Evolutionary conservation across 2,797 vertebrate species (phyloP).

Genomic region (Esox lucius): DNA sequence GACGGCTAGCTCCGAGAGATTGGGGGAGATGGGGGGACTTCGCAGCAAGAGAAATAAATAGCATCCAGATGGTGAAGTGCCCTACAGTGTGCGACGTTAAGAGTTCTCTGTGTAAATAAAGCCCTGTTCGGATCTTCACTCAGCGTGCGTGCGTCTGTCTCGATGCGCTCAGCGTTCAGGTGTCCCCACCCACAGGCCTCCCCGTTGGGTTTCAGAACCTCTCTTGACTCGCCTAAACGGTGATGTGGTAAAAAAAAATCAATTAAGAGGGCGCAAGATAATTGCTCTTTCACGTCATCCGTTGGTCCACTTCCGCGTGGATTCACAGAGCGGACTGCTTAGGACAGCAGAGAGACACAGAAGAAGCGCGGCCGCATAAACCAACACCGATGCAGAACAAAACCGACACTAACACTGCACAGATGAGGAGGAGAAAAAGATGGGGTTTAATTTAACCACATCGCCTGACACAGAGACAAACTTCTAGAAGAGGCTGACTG

Average conservation of each 20-base stretch:
- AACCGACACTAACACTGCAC: constrained; percentile 54
- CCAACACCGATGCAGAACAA: constrained; percentile 58
- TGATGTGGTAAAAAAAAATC: constrained; percentile 55
- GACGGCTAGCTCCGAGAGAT: not conserved
- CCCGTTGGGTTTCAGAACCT: too few species aligned
- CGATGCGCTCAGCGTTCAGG: constrained; percentile 20
- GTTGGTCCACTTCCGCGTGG: constrained; percentile 40
- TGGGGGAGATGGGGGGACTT: not conserved
- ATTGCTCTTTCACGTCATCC: constrained; percentile 24
- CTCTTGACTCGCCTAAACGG: constrained; percentile 29
- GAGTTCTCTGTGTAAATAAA: not conserved
- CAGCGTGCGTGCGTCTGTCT: not conserved
- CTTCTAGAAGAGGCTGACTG: not conserved
- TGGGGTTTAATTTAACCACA: constrained; percentile 37
- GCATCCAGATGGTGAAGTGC: not conserved
- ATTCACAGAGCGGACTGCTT: constrained; percentile 52
- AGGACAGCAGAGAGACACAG: constrained; percentile 51
- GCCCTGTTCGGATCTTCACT: not conserved
- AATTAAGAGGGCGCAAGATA: constrained; percentile 8
- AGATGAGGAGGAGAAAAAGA: constrained; percentile 52
- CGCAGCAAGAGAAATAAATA: not conserved
- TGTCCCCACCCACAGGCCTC: too few species aligned
- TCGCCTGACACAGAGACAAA: constrained; percentile 33
- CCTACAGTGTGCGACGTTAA: not conserved
- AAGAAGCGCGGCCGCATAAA: constrained; percentile 57